phyloP scores from a whole-genome alignment of 2,797 vertebrate species.

The Podargus strigoides region DNA sequence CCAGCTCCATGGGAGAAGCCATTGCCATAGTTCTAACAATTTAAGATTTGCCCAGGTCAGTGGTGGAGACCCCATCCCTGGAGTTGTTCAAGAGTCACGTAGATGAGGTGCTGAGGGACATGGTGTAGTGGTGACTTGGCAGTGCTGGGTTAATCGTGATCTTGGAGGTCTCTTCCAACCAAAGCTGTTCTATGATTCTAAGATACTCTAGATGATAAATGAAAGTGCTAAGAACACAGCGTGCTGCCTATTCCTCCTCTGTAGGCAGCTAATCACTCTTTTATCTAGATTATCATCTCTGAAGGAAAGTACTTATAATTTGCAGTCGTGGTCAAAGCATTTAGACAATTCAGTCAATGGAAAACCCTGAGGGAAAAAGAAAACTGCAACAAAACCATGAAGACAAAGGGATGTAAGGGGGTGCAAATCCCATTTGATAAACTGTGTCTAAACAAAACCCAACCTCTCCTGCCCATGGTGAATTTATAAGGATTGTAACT shows the following conservation, averaged over 20 bases:
- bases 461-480: not conserved
- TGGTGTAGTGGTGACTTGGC: too few relatives aligned
- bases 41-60: too few relatives aligned
- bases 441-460: not conserved
- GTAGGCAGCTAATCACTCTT: not conserved
- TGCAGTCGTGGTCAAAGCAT: not conserved
- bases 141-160: too few relatives aligned
- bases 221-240: fast-evolving
- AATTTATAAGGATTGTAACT: not conserved
- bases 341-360: slow-evolving; percentile 28
- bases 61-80: too few relatives aligned
- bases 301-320: slow-evolving; percentile 16
- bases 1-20: not conserved
- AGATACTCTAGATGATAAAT: not conserved
- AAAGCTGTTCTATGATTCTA: too few relatives aligned
- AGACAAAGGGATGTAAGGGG: not conserved
- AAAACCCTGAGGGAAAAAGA: not conserved
- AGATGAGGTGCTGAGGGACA: too few relatives aligned
- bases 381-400: not conserved
- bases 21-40: not conserved
- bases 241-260: not conserved
- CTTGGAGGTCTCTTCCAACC: too few relatives aligned
- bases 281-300: not conserved
- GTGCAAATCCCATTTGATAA: not conserved
- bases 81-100: too few relatives aligned